phyloP scores from a whole-genome alignment of 2,888 invertebrate species.

The Apamea anceps region DNA sequence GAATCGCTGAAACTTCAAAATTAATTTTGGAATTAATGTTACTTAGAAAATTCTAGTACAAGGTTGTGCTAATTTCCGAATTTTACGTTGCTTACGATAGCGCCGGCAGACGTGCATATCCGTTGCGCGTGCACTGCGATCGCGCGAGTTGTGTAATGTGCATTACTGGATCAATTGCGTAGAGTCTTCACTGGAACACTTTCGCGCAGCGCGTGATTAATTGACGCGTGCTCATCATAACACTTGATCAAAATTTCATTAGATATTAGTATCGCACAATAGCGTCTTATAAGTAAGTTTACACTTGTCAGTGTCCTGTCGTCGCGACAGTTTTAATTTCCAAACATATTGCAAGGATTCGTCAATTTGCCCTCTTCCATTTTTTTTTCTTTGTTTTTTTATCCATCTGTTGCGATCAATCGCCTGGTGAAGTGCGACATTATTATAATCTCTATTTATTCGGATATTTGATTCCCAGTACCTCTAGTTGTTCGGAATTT shows the following conservation, averaged over 20 bases:
- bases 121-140: constrained; percentile 51
- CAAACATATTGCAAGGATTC: background rate
- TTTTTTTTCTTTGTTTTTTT: no score
- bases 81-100: constrained; percentile 33
- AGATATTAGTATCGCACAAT: constrained; percentile 7
- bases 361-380: background rate
- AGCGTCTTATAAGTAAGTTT: background rate
- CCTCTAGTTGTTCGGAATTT: background rate
- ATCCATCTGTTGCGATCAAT: background rate
- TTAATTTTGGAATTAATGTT: constrained; percentile 6
- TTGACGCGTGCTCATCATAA: constrained; percentile 14
- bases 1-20: background rate
- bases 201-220: constrained; percentile 32
- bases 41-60: constrained; percentile 44
- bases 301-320: background rate
- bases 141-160: constrained; percentile 49
- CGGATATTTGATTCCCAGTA: background rate
- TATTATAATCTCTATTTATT: background rate
- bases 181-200: constrained; percentile 29
- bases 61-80: constrained; percentile 43
- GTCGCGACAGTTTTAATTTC: background rate
- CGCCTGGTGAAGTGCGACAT: background rate
- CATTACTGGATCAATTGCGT: constrained; percentile 49
- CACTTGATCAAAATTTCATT: constrained; percentile 20
- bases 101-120: constrained; percentile 49